Conservation (phyloP, 2,797 vertebrate genomes). For the Menidia menidia region DNA sequence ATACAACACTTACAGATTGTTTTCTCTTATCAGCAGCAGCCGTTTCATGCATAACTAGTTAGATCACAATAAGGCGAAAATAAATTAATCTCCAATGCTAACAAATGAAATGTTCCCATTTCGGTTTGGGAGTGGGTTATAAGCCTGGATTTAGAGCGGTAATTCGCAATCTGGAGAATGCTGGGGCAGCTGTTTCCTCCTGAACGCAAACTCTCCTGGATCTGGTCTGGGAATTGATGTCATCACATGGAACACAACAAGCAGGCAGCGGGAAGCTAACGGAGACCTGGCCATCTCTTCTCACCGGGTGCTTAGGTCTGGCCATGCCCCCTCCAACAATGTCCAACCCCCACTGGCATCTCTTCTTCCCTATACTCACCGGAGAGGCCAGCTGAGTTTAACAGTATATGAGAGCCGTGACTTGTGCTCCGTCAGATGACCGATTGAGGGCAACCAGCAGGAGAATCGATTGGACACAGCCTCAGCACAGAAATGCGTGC, state of each 20-base stretch:
- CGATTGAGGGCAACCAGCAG: slow-evolving; percentile 50
- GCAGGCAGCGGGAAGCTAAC: slow-evolving; percentile 1
- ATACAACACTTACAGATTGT: slow-evolving; percentile 30
- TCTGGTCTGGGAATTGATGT: background rate
- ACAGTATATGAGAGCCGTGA: slow-evolving; percentile 57
- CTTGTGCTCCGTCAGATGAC: slow-evolving; percentile 49
- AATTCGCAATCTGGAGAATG: slow-evolving; percentile 2
- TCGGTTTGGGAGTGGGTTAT: background rate
- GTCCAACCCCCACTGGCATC: background rate
- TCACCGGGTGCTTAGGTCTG: background rate
- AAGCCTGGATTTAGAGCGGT: background rate
- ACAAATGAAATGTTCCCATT: background rate
- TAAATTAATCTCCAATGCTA: background rate
- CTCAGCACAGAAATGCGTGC: slow-evolving; percentile 45
- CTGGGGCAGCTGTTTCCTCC: slow-evolving; percentile 1
- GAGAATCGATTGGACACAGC: slow-evolving; percentile 61
- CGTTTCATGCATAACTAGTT: background rate
- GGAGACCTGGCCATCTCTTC: background rate
- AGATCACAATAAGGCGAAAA: too few relatives aligned
- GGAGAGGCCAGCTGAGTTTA: slow-evolving; percentile 37
- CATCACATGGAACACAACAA: slow-evolving; percentile 6
- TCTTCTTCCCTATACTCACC: slow-evolving; percentile 31
- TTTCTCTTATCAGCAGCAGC: background rate
- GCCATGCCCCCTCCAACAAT: background rate
- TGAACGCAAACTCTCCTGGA: background rate